A percentile compares a stretch with the other conserved stretches of the same genome.
Conservation (phyloP, 2,888 invertebrate genomes). For the Abrostola triplasia region DNA sequence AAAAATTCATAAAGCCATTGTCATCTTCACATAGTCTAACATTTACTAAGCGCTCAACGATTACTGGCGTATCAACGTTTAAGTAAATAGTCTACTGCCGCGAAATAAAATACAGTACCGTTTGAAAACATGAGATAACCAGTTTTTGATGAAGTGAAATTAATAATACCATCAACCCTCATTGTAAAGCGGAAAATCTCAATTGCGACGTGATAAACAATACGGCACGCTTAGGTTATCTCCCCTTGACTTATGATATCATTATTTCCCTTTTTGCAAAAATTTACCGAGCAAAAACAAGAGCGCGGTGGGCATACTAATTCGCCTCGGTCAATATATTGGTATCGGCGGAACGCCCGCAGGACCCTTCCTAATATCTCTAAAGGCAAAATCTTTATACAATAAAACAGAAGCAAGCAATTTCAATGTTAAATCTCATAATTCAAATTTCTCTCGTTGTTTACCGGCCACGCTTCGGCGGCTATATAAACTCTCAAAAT, state of each 20-base stretch:
- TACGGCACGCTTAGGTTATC: conserved; percentile 81
- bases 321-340: conserved; percentile 82
- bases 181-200: conserved; percentile 68
- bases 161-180: conserved; percentile 71
- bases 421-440: conserved; percentile 84
- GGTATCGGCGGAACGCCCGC: conserved; percentile 68
- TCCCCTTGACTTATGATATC: conserved; percentile 84
- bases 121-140: background rate
- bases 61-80: conserved; percentile 60
- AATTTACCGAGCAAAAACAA: conserved; percentile 82
- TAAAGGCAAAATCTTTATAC: conserved; percentile 74
- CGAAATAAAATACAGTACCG: too few relatives aligned
- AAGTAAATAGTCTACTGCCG: too few relatives aligned
- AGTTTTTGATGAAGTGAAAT: conserved; percentile 36
- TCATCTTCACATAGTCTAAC: conserved; percentile 72
- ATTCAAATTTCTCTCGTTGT: conserved; percentile 82
- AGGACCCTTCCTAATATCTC: conserved; percentile 67
- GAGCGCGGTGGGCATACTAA: conserved; percentile 83
- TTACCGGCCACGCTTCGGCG: conserved; percentile 78
- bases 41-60: conserved; percentile 71
- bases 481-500: conserved; percentile 84
- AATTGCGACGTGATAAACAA: conserved; percentile 81
- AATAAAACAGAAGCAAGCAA: conserved; percentile 78
- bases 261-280: conserved; percentile 85
- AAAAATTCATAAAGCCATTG: conserved; percentile 83